Evolutionary conservation across 2,797 vertebrate genomes (phyloP).

Genomic region (Pangasius macronema): DNA sequence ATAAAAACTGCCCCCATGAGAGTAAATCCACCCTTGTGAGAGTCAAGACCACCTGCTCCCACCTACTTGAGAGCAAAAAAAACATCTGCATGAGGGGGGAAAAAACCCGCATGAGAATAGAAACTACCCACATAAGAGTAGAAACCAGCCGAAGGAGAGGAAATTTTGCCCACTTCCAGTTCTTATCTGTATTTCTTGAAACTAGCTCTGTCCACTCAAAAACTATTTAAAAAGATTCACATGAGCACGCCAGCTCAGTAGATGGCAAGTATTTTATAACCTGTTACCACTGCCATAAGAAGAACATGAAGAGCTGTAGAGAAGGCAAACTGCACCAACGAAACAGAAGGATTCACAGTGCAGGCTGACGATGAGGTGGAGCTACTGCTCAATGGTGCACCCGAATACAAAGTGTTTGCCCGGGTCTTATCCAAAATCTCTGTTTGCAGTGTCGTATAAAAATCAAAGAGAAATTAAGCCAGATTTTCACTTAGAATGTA

Average conservation of each 20-base stretch:
- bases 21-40: background rate
- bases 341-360: background rate
- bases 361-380: background rate
- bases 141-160: background rate
- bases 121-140: background rate
- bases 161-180: background rate
- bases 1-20: background rate
- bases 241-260: background rate
- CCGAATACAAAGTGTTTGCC: background rate
- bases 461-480: background rate
- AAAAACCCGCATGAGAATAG: background rate
- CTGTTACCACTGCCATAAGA: background rate
- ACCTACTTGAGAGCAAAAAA: background rate
- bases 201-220: background rate
- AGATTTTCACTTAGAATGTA: background rate
- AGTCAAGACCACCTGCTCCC: background rate
- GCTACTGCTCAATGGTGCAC: too few relatives aligned
- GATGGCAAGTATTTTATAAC: background rate
- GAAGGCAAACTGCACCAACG: background rate
- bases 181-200: too few relatives aligned
- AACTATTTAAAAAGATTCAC: background rate
- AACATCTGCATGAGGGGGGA: background rate
- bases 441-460: background rate
- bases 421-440: background rate
- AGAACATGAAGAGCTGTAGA: background rate